phyloP scores from a whole-genome alignment of 2,113 vertebrate genomes.

The Jaculus jaculus region DNA sequence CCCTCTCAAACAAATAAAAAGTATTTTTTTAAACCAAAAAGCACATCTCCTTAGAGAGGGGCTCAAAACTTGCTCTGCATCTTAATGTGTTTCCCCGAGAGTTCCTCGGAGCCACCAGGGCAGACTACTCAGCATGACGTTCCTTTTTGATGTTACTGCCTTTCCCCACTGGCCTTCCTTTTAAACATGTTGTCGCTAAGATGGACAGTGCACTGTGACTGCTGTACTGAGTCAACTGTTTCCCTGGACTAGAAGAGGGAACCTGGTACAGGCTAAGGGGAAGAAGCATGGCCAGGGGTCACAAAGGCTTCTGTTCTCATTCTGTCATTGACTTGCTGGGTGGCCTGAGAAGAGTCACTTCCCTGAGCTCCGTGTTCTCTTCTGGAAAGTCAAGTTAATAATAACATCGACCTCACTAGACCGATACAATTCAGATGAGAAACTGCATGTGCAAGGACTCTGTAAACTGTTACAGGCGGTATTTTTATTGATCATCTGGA shows the following conservation, averaged over 20 bases:
- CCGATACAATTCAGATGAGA: background rate
- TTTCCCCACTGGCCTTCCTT: background rate
- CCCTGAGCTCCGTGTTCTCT: background rate
- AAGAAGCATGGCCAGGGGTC: background rate
- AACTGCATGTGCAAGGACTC: background rate
- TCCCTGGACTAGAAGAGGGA: background rate
- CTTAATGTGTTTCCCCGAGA: background rate
- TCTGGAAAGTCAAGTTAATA: slow-evolving; percentile 35
- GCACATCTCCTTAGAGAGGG: background rate
- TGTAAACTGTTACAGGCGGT: background rate
- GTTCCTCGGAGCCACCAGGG: background rate
- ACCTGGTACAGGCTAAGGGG: background rate
- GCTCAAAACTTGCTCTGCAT: background rate
- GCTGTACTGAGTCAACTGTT: background rate
- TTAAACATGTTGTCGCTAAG: background rate
- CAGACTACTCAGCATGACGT: background rate
- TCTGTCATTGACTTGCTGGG: background rate
- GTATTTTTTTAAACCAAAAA: too few relatives aligned
- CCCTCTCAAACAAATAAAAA: too few relatives aligned
- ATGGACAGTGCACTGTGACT: background rate
- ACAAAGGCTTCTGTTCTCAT: background rate
- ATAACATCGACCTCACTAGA: background rate
- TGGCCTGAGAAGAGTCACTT: background rate
- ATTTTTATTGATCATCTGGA: slow-evolving; percentile 44
- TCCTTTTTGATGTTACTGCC: background rate